phyloP scores from a whole-genome alignment of 2,113 vertebrate species.

The Xenopus laevis region DNA sequence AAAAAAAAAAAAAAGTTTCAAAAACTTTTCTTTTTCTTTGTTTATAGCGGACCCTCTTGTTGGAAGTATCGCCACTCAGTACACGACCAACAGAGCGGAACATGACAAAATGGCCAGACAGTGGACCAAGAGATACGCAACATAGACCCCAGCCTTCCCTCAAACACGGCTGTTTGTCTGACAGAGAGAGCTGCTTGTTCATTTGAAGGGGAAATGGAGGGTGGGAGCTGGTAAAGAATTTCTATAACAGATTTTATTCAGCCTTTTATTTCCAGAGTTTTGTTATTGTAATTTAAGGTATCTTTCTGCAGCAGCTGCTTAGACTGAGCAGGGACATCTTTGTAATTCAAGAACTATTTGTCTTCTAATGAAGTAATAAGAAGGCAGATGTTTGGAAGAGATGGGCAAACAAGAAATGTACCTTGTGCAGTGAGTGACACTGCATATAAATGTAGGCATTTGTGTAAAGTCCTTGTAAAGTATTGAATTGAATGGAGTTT shows the following conservation, averaged over 20 bases:
- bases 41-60: slow-evolving; percentile 89
- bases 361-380: slow-evolving; percentile 62
- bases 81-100: slow-evolving; percentile 95
- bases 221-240: slow-evolving; percentile 76
- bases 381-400: slow-evolving; percentile 62
- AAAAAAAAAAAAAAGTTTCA: too few species aligned
- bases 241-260: slow-evolving; percentile 96
- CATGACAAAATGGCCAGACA: slow-evolving; percentile 96
- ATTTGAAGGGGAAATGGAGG: slow-evolving; percentile 63
- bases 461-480: slow-evolving; percentile 60
- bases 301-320: slow-evolving; percentile 85
- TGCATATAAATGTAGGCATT: slow-evolving; percentile 55
- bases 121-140: slow-evolving; percentile 95
- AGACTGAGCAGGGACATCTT: slow-evolving; percentile 64
- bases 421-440: slow-evolving; percentile 65
- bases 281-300: slow-evolving; percentile 93
- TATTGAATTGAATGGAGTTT: background rate
- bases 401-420: slow-evolving; percentile 64
- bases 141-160: slow-evolving; percentile 63
- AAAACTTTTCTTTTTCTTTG: background rate
- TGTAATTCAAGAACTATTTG: slow-evolving; percentile 63
- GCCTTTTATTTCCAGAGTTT: slow-evolving; percentile 86
- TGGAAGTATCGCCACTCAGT: slow-evolving; percentile 95
- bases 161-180: slow-evolving; percentile 61
- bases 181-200: slow-evolving; percentile 77